Base-by-base conservation (phyloP, 2,888 invertebrate species). In the Dryobota labecula region DNA sequence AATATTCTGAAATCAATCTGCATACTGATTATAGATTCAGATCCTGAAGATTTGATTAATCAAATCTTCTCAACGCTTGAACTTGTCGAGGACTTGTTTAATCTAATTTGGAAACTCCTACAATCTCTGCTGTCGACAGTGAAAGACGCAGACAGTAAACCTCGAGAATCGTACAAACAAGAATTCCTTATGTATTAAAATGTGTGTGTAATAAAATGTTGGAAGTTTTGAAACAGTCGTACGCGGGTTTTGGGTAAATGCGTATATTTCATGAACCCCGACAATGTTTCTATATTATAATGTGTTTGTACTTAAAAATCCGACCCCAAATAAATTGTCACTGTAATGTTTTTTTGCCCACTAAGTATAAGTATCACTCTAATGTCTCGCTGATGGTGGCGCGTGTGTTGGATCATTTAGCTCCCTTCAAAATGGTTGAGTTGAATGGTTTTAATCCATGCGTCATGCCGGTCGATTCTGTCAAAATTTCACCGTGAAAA, bases 11-110 rank as follows among this genome's bases (percentile, higher is more conserved):
- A 69, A 82, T 84, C 84, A 86, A 90, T 90, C 85, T 87, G 85
- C 88, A 88, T 88, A 85, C 70, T 86, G 78, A 88, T 89, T 87
- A 86, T 60, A 76, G 82, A 85, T 84, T 87, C 80, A 41, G 69
- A 78, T 87, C 82, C 73, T 58, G n/a, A n/a, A n/a, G n/a, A n/a
- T n/a, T n/a, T n/a, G n/a, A n/a, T n/a, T 86, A 86, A 87, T 87
- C 66, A 83, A 87, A 73, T 86, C 85, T 78, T 70, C 81, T 74
- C 65, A 62, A 80, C 84, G 79, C 64, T 83, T 82, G 65, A 86
- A 84, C 83, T 83, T 70, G 49, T 60, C 43, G 63, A 60, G 30
- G 62, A 73, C 64, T 85, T 79, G 74, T 73, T 73, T 84, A 87
- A 89, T 88, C 73, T 64, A 84, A 87, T 90, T 85, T 83, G 43